phyloP scores from a whole-genome alignment of 2,113 vertebrate species.

The Pygoscelis adeliae region DNA sequence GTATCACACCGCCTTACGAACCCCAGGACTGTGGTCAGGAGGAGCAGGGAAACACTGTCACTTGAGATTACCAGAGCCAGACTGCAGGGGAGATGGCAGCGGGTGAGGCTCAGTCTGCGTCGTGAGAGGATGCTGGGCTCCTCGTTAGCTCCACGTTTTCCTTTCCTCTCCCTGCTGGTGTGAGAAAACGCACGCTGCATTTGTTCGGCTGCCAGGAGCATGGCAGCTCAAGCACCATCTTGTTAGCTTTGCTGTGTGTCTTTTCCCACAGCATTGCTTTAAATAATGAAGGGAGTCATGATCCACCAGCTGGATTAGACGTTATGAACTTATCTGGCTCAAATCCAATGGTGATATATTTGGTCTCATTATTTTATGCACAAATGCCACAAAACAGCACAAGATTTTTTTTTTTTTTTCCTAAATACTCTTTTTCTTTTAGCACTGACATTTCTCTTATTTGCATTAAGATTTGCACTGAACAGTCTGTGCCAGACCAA shows the following conservation, averaged over 20 bases:
- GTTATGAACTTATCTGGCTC: conserved; percentile 58
- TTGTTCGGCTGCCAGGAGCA: conserved; percentile 47
- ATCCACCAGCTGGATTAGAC: conserved; percentile 66
- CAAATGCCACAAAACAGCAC: conserved; percentile 64
- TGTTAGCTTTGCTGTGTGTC: conserved; percentile 62
- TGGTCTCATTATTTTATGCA: conserved; percentile 70
- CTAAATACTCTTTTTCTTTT: conserved; percentile 61
- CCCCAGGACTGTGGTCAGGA: background rate
- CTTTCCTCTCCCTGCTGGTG: conserved; percentile 61
- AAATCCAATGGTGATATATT: conserved; percentile 63
- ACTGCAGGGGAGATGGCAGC: background rate
- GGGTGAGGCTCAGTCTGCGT: conserved; percentile 1
- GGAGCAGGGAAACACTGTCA: background rate
- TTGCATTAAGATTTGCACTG: conserved; percentile 63
- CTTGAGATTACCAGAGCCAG: background rate
- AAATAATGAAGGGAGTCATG: conserved; percentile 67
- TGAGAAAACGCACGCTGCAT: conserved; percentile 58
- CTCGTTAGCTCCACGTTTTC: conserved; percentile 46
- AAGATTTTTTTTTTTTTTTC: conserved; percentile 1
- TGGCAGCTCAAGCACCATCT: conserved; percentile 64
- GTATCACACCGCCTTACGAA: background rate
- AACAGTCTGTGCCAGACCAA: conserved; percentile 58
- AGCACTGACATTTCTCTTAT: conserved; percentile 64
- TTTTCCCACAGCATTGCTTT: conserved; percentile 68
- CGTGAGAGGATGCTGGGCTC: conserved; percentile 31